These are phyloP conservation scores for Mionectes olivaceus DNA, from an alignment of 2,797 vertebrate genomes.

Conservation along the genomic window DNA sequence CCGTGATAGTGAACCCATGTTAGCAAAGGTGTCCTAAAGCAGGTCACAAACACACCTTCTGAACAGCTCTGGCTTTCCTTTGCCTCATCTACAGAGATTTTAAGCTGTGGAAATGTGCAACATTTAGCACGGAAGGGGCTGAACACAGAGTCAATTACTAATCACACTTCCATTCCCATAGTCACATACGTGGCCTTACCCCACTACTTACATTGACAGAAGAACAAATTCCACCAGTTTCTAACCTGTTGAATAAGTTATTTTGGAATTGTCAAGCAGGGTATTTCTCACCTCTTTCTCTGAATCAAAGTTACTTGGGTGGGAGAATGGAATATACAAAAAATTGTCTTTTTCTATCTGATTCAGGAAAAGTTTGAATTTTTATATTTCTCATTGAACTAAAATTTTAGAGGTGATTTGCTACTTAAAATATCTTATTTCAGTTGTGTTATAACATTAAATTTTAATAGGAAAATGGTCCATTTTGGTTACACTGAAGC, in stretches of 20 bases:
- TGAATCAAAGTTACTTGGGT: constrained; percentile 17
- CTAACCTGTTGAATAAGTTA: constrained; percentile 48
- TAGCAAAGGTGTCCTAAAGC: background rate
- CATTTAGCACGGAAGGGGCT: background rate
- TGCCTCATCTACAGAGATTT: background rate
- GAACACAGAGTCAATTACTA: background rate
- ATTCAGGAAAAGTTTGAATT: background rate
- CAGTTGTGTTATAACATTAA: background rate
- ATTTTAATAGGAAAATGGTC: background rate
- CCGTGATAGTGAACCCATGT: accelerated
- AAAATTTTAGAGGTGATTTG: constrained; percentile 6
- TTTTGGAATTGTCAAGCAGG: constrained; percentile 40
- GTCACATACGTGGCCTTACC: background rate
- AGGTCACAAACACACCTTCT: background rate
- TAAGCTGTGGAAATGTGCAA: background rate
- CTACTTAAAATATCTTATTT: constrained; percentile 15
- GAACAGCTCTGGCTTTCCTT: background rate
- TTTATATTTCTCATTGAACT: background rate
- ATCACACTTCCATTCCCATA: background rate
- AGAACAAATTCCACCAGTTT: constrained; percentile 8
- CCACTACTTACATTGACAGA: background rate
- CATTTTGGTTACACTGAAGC: background rate
- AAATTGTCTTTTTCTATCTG: background rate
- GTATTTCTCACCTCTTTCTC: constrained; percentile 58
- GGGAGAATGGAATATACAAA: constrained; percentile 5